Conservation (phyloP, 2,888 invertebrate genomes). For the Drosophila tripunctata region DNA sequence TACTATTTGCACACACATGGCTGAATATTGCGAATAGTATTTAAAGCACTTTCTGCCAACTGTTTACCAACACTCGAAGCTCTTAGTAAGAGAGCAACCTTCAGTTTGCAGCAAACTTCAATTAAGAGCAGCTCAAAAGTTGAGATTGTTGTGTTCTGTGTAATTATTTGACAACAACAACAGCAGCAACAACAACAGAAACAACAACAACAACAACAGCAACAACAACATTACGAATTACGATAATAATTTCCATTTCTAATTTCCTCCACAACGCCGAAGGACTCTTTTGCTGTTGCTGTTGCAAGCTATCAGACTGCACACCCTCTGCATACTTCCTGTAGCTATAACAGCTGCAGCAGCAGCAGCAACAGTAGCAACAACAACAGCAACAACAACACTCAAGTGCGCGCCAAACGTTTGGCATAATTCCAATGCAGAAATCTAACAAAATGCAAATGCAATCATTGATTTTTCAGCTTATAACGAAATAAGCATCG, state of each 20-base stretch:
- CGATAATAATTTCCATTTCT: slow-evolving; percentile 83
- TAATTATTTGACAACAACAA: slow-evolving; percentile 69
- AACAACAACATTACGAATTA: slow-evolving; percentile 66
- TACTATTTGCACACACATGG: background rate
- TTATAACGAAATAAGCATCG: slow-evolving; percentile 57
- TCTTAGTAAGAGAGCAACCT: slow-evolving; percentile 17
- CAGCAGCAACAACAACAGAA: slow-evolving; percentile 42
- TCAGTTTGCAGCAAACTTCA: slow-evolving; percentile 21
- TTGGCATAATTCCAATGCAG: slow-evolving; percentile 72
- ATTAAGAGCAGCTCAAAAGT: slow-evolving; percentile 41
- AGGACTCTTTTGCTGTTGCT: slow-evolving; percentile 70
- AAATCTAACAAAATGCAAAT: slow-evolving; percentile 77
- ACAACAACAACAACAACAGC: slow-evolving; percentile 21
- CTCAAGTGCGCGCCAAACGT: slow-evolving; percentile 49
- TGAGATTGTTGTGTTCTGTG: slow-evolving; percentile 54
- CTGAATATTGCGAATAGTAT: background rate
- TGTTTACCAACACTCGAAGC: background rate
- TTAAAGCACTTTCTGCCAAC: background rate
- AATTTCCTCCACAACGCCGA: slow-evolving; percentile 75
- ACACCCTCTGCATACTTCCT: slow-evolving; percentile 32
- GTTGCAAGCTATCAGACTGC: slow-evolving; percentile 38
- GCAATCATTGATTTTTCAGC: slow-evolving; percentile 77
- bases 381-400: slow-evolving; percentile 31
- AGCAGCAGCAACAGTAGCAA: slow-evolving; percentile 17
- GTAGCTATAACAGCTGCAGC: slow-evolving; percentile 16